Evolutionary conservation across 2,888 invertebrate species (phyloP), one percentile per base, ranked within the genome.

Genomic region (Microctonus aethiopoides): DNA sequence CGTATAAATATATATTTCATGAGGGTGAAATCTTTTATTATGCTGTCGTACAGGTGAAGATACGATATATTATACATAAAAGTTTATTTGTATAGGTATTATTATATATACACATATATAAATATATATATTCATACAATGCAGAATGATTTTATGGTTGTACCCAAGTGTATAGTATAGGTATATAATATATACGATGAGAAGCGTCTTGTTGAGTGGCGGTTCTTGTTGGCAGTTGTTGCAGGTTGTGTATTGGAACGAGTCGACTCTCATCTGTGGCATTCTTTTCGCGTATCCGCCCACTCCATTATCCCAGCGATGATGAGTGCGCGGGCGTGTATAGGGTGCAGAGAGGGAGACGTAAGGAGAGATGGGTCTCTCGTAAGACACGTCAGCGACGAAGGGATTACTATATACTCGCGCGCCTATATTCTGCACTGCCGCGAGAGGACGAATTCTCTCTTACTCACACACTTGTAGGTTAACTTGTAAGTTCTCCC

Each of bases 271-370:
- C 76, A 76, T 79, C 79, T 76, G 75, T 76, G 76, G 78, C 74
- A 81, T 81, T 74, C 79, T 80, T 77, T 65, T 68, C 75, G 79
- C 75, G 83, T 75, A 84, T 68, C 79, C 85, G 85, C 85, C 86
- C 81, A 85, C 84, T 82, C 85, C 82, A 86, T 86, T 86, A 86
- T 83, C 84, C 79, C 79, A 79, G 82, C 79, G 85, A 84, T 85
- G 85, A 85, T 83, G 84, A 85, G 84, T 84, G 83, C 84, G 84
- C 82, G 83, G 81, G 84, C 83, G 83, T 82, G 77, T 81, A 73
- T 74, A 77, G 78, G 76, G 65, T 60, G n/a, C n/a, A n/a, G 26
- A 34, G 34, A 59, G 56, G 13, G 29, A 11, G 16, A 20, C n/a
- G 29, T 57, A 32, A 59, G 36, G 34, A 22, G 22, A 9, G 56